These are phyloP conservation scores for Xyrauchen texanus DNA, from an alignment of 2,113 vertebrate genomes.

Conservation along the genomic window DNA sequence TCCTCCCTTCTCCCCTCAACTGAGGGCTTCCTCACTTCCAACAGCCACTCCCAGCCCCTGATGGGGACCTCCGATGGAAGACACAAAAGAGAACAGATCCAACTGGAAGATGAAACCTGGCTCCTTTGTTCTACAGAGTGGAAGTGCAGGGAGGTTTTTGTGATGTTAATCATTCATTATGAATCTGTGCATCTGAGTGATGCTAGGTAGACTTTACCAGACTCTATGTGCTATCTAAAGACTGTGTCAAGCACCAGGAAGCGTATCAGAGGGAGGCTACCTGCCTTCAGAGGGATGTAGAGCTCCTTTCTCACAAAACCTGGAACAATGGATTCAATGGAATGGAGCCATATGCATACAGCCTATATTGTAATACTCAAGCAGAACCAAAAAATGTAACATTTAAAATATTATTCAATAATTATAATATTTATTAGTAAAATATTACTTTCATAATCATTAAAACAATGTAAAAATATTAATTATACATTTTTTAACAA, in stretches of 20 bases:
- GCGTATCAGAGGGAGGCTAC: conserved; percentile 72
- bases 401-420: too few species aligned
- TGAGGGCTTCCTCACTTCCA: conserved; percentile 42
- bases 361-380: background rate
- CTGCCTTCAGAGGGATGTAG: conserved; percentile 72
- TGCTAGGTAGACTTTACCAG: conserved; percentile 29
- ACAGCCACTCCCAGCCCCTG: conserved; percentile 72
- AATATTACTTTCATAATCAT: too few species aligned
- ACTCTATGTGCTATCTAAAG: conserved; percentile 44
- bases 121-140: conserved; percentile 5
- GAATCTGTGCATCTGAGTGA: background rate
- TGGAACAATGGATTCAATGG: conserved; percentile 59
- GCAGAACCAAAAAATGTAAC: too few species aligned
- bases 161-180: conserved; percentile 40
- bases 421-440: too few species aligned
- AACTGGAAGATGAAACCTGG: conserved; percentile 1
- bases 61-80: conserved; percentile 55
- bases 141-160: background rate
- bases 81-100: background rate
- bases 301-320: conserved; percentile 68
- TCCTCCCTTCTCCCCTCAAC: conserved; percentile 41
- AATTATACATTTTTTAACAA: background rate
- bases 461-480: background rate
- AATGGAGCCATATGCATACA: conserved; percentile 55
- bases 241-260: conserved; percentile 53